These are phyloP conservation scores for Chanos chanos DNA, from an alignment of 2,797 vertebrate genomes.

Conservation along the genomic window DNA sequence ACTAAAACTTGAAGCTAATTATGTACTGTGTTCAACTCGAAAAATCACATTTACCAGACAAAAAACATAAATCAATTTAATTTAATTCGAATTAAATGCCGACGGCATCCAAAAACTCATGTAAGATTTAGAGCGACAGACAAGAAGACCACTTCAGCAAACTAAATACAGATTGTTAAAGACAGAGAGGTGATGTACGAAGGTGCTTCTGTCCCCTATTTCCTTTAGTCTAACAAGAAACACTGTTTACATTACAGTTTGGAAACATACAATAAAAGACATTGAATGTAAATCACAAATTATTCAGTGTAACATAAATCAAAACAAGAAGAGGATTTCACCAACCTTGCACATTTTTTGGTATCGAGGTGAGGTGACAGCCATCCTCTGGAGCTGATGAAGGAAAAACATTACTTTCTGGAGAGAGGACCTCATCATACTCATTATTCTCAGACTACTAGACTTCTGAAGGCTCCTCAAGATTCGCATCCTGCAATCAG, in stretches of 20 bases:
- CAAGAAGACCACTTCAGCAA: too few relatives aligned
- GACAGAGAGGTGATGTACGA: too few relatives aligned
- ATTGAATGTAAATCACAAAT: background rate
- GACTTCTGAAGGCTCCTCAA: constrained; percentile 79
- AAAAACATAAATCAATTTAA: too few relatives aligned
- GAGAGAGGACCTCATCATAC: constrained; percentile 83
- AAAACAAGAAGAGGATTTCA: background rate
- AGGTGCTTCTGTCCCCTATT: background rate
- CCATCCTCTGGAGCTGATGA: constrained; percentile 83
- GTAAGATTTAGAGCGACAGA: too few relatives aligned
- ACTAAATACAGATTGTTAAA: too few relatives aligned
- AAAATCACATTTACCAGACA: too few relatives aligned
- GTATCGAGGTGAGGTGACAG: constrained; percentile 81
- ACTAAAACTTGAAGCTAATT: too few relatives aligned
- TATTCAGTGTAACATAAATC: background rate
- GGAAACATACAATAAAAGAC: background rate
- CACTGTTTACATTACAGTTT: background rate
- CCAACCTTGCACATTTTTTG: constrained; percentile 85
- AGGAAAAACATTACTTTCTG: constrained; percentile 87
- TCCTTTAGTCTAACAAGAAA: background rate
- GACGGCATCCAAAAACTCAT: too few relatives aligned
- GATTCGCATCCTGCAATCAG: constrained; percentile 83
- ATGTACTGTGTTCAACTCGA: too few relatives aligned
- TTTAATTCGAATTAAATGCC: too few relatives aligned
- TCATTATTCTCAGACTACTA: constrained; percentile 86